A percentile compares a stretch with the other conserved stretches of the same genome.
Conservation (phyloP, 2,888 invertebrate genomes). For the Watsonalla cultraria region DNA sequence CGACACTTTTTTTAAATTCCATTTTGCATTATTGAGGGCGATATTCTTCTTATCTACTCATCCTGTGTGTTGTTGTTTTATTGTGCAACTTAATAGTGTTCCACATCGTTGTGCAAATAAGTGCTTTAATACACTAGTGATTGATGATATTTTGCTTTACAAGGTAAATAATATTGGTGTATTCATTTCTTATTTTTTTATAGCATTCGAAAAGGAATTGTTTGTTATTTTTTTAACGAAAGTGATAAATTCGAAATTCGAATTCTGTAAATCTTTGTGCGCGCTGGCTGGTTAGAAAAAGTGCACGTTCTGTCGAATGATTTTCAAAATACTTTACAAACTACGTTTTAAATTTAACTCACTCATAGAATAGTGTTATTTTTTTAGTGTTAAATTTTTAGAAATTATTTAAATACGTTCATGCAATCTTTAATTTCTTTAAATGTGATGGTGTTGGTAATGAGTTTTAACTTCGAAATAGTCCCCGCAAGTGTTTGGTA, state of each 20-base stretch:
- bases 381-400: no score
- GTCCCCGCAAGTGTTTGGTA: not conserved
- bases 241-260: no score
- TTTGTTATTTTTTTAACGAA: no score
- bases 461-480: not conserved
- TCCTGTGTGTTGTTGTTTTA: slow-evolving; percentile 11
- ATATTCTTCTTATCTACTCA: slow-evolving; percentile 27
- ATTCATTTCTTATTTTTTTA: no score
- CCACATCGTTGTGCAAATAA: not conserved
- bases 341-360: no score
- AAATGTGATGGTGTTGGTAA: not conserved
- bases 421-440: not conserved
- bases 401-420: no score
- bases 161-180: not conserved
- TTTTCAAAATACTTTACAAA: no score
- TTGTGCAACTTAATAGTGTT: slow-evolving; percentile 4
- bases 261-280: no score
- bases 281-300: no score
- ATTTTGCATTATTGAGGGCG: slow-evolving; percentile 36
- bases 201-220: no score
- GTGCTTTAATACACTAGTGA: not conserved
- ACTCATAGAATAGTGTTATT: no score
- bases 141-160: not conserved
- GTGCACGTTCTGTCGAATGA: no score
- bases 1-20: slow-evolving; percentile 35